Evolutionary conservation across 2,888 invertebrate genomes (phyloP), one percentile per base, ranked within the genome.

Genomic region (Macropis europaea): DNA sequence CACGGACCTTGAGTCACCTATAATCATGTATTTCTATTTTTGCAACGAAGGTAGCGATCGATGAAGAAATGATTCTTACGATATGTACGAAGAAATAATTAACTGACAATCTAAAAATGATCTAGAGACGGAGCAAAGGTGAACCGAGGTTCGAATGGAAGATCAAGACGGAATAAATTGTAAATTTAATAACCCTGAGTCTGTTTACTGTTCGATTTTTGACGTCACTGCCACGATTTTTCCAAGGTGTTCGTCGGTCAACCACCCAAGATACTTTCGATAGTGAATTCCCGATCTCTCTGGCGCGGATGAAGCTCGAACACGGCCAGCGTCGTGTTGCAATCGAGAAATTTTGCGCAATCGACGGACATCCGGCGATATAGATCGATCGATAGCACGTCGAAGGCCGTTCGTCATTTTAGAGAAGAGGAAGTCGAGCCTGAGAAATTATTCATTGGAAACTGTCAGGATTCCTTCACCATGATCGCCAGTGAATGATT

Each of bases 321-420:
- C 54, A 36, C 43, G 52, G 34, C 17, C 61, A 4, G 34, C 6
- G 42, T 53, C 40, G 53, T 80, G 69, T 64, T 22, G 81, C 66
- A 77, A 80, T 76, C 61, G 5, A 13, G 48, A 57, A 61, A 45
- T 48, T 38, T 67, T 53, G 30, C 17, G 42, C 32, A 45, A 73
- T 47, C 56, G 47, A 34, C 68, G 74, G 74, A 74, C 42, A 17
- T 74, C 74, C 74, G 74, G 47, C 43, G 62, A 43, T 59, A 32
- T 36, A 34, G 42, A 42, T 40, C 28, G 56, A 28, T 54, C 32
- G 38, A 7, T 9, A 30, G 42, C 42, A 19, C 26, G 47, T n/a
- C 57, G 47, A 36, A 47, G 32, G 42, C 36, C 54, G 30, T 13
- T 40, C 40, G 13, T n/a, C n/a, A n/a, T n/a, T n/a, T n/a, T n/a